Evolutionary conservation across 2,113 vertebrate species (phyloP), one percentile per base, ranked within the genome.

Genomic region (Tenrec ecaudatus): DNA sequence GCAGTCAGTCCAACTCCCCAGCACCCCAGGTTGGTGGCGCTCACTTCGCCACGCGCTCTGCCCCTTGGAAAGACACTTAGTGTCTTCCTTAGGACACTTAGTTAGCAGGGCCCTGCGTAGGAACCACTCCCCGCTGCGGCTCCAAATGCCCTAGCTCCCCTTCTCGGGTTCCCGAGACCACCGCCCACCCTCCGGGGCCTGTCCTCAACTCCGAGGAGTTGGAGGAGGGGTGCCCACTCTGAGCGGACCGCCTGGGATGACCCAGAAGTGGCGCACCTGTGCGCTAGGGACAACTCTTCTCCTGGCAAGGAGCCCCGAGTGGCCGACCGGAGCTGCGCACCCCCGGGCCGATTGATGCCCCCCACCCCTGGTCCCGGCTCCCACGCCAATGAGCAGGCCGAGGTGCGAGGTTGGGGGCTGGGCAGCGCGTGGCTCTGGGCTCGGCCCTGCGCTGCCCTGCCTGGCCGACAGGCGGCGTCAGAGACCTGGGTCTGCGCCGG

Each of bases 401-500:
- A 76, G 12, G 77, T 81, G 57, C 31, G 43, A 25, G 77, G 43
- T 22, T n/a, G 58, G 38, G 47, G 38, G 76, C 62, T 66, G 69
- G 17, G 64, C n/a, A 17, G 78, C 40, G n/a, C 87, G 0, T 77
- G 25, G 40, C 94, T 88, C 80, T 88, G 80, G 11, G 64, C 85
- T 90, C 23, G 9, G 69, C 85, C 92, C 23, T 92, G 96, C 93
- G 91, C 93, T 95, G 94, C 97, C 83, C 93, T 96, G 97, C 94
- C 95, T 97, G 95, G 62, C 97, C 97, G 93, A 97, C 95, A 97
- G 97, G 96, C 96, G 97, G 97, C 97, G 96, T 97, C 96, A 94
- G 92, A 97, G 86, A 88, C 88, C 93, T 43, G 90, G 93, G 60
- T 95, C 96, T 96, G 88, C 76, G 93, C 91, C 83, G 92, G 93